Conservation (phyloP, 2,797 vertebrate genomes). For the Eupleurogrammus muticus region DNA sequence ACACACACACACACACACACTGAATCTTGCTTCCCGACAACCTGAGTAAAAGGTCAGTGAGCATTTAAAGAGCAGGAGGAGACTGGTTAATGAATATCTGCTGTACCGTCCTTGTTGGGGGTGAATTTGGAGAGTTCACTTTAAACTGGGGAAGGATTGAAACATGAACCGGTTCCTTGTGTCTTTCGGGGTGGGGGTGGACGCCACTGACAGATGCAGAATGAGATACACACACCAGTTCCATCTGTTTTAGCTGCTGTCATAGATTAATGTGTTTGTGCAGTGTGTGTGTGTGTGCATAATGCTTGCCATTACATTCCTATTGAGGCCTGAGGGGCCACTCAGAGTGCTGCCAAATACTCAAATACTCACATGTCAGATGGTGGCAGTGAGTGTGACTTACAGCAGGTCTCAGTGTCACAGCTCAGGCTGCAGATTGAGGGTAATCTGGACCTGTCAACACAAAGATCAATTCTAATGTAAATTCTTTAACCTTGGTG, state of each 20-base stretch:
- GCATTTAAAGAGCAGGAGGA: slow-evolving; percentile 14
- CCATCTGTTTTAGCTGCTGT: slow-evolving; percentile 48
- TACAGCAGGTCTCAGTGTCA: slow-evolving; percentile 6
- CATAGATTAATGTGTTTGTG: slow-evolving; percentile 50
- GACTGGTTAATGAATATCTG: slow-evolving; percentile 13
- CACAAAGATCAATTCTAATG: slow-evolving; percentile 60
- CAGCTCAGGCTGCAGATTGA: slow-evolving; percentile 41
- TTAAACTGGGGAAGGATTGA: slow-evolving; percentile 26
- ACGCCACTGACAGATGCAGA: slow-evolving; percentile 27
- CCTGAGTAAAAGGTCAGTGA: background rate
- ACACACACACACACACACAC: too few relatives aligned
- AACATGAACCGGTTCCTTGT: slow-evolving; percentile 20
- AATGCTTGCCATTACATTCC: slow-evolving; percentile 51
- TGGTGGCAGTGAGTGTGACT: slow-evolving; percentile 6
- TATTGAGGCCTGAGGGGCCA: slow-evolving; percentile 35
- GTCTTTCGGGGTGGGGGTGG: slow-evolving; percentile 11
- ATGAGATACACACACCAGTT: slow-evolving; percentile 41
- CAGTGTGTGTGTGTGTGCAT: slow-evolving; percentile 35
- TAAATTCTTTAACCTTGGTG: slow-evolving; percentile 64
- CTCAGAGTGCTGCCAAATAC: slow-evolving; percentile 16
- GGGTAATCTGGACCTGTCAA: slow-evolving; percentile 56
- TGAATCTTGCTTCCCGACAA: slow-evolving; percentile 6
- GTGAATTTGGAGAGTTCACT: slow-evolving; percentile 16
- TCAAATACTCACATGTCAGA: slow-evolving; percentile 22
- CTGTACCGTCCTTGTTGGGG: background rate